Evolutionary conservation across 2,113 vertebrate genomes (phyloP).

Genomic region (Ageneiosus marmoratus): DNA sequence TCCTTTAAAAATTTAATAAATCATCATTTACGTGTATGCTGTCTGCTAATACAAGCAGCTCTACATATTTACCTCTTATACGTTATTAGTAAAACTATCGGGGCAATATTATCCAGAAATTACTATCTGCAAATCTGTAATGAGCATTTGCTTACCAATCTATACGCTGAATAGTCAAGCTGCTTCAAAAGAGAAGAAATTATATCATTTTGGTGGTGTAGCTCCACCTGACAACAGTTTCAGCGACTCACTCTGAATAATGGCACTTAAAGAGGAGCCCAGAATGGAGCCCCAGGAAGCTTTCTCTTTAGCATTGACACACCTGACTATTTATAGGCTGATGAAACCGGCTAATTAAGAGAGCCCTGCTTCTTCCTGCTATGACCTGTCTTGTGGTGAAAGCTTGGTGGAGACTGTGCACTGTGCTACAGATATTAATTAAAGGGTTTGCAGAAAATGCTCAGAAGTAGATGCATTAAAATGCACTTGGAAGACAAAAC

Average conservation of each 20-base stretch:
- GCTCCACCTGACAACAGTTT: neutral
- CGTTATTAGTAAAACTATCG: neutral
- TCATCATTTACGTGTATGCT: neutral
- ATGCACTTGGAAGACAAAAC: conserved; percentile 35
- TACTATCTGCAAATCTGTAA: neutral
- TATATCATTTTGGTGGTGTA: neutral
- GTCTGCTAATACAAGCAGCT: neutral
- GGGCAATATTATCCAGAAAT: neutral
- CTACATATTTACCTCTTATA: neutral
- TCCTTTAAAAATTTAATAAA: neutral
- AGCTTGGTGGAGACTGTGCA: neutral
- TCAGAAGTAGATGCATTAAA: conserved; percentile 24
- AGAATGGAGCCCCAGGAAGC: neutral
- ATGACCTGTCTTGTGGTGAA: conserved; percentile 40
- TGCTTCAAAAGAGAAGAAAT: neutral
- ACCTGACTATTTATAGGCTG: conserved; percentile 43
- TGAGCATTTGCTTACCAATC: neutral
- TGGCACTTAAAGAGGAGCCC: conserved; percentile 17
- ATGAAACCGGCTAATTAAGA: conserved; percentile 43
- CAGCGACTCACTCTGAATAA: neutral
- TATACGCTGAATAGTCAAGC: neutral
- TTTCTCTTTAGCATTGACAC: conserved; percentile 34
- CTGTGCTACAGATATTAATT: conserved; percentile 40
- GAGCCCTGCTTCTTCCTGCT: conserved; percentile 13
- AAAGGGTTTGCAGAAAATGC: conserved; percentile 32